phyloP scores from a whole-genome alignment of 2,888 invertebrate species.

The Cremastinae sp. region DNA sequence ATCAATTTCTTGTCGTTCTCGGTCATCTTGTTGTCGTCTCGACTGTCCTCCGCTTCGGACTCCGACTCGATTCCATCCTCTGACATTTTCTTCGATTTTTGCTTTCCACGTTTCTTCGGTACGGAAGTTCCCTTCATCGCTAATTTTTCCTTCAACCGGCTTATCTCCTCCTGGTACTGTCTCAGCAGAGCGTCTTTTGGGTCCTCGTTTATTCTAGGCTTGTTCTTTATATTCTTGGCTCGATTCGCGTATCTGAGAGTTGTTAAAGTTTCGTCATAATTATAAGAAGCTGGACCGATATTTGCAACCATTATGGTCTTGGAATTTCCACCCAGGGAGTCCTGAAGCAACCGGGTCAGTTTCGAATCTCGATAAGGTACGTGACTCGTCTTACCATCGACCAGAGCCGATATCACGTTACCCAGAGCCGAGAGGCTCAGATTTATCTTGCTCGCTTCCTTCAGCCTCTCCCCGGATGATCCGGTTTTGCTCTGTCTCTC shows the following conservation, averaged over 20 bases:
- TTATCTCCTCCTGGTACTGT: conserved; percentile 97
- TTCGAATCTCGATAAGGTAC: conserved; percentile 99
- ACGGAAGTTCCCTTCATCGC: conserved; percentile 74
- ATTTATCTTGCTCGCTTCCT: conserved; percentile 98
- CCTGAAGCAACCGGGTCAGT: conserved; percentile 96
- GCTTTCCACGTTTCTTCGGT: conserved; percentile 75
- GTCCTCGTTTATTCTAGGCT: conserved; percentile 99
- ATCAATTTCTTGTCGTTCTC: conserved; percentile 82
- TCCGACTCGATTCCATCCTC: conserved; percentile 78
- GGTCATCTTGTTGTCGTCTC: conserved; percentile 77
- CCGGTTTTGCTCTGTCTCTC: conserved; percentile 98
- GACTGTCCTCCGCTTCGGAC: conserved; percentile 78
- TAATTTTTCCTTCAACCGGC: conserved; percentile 83
- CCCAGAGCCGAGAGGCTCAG: conserved; percentile 97
- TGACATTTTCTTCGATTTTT: conserved; percentile 81
- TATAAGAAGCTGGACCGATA: conserved; percentile 98
- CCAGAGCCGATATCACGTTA: conserved; percentile 98
- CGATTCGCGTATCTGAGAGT: conserved; percentile 98
- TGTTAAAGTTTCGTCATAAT: conserved; percentile 98
- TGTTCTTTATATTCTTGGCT: conserved; percentile 99
- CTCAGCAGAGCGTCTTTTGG: conserved; percentile 98
- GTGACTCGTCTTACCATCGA: conserved; percentile 94
- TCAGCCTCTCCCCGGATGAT: conserved; percentile 94
- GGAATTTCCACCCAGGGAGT: conserved; percentile 98
- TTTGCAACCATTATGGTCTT: conserved; percentile 99